Conservation (phyloP, 2,888 invertebrate species). For the Smittia sp. region DNA sequence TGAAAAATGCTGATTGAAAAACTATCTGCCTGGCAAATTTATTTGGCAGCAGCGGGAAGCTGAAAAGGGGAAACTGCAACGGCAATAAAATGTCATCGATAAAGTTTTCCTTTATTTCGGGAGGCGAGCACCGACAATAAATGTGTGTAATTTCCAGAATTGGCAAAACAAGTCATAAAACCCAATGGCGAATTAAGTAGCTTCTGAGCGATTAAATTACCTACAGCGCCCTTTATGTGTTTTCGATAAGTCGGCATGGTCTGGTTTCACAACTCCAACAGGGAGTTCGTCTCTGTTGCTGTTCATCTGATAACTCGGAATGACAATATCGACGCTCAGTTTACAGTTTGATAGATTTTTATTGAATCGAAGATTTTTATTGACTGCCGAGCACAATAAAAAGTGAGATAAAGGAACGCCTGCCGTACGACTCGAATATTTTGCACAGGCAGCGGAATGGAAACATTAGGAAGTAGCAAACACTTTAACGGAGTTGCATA, state of each 20-base stretch:
- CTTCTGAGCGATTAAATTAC: slow-evolving; percentile 27
- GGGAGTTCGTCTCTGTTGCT: too few species aligned
- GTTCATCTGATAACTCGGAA: too few species aligned
- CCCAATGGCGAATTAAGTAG: slow-evolving; percentile 35
- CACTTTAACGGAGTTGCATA: not conserved
- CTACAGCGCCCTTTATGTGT: not conserved
- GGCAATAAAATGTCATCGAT: slow-evolving; percentile 36
- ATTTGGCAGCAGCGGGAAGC: slow-evolving; percentile 11
- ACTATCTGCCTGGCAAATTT: not conserved
- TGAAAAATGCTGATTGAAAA: not conserved
- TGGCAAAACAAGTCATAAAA: slow-evolving; percentile 35
- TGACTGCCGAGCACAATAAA: slow-evolving; percentile 9
- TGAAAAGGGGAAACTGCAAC: slow-evolving; percentile 15
- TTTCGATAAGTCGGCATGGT: not conserved
- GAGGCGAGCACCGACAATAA: slow-evolving; percentile 22
- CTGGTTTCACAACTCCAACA: not conserved
- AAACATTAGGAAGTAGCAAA: not conserved
- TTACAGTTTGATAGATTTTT: slow-evolving; percentile 3
- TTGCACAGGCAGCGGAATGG: slow-evolving; percentile 4
- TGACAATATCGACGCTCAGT: too few species aligned
- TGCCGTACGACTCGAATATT: not conserved
- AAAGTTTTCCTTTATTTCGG: not conserved
- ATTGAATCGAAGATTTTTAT: slow-evolving; percentile 16
- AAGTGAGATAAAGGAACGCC: not conserved
- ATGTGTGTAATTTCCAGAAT: slow-evolving; percentile 31